These are phyloP conservation scores for Chaetodon trifascialis DNA, from an alignment of 2,113 vertebrate species.

Conservation along the genomic window DNA sequence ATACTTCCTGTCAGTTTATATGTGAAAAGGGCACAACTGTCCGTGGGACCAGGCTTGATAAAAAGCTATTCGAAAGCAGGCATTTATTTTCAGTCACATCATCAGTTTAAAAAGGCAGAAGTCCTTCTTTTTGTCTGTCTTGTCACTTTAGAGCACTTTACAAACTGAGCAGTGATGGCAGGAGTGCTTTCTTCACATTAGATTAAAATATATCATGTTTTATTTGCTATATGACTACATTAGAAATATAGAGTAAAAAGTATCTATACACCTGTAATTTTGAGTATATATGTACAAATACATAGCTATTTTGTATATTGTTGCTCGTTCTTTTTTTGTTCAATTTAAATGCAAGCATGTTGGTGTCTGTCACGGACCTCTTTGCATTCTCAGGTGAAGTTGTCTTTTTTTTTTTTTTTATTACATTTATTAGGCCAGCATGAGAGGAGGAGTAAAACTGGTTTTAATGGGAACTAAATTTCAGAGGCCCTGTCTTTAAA, in stretches of 20 bases:
- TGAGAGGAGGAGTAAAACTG: slow-evolving; percentile 45
- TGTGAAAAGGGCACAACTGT: slow-evolving; percentile 42
- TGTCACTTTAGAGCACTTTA: slow-evolving; percentile 83
- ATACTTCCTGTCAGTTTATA: slow-evolving; percentile 22
- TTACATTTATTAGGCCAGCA: slow-evolving; percentile 40
- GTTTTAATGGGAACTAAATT: slow-evolving; percentile 23
- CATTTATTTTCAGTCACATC: slow-evolving; percentile 42
- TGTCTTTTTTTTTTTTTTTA: slow-evolving; percentile 36
- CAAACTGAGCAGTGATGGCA: slow-evolving; percentile 65
- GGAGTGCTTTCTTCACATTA: slow-evolving; percentile 71
- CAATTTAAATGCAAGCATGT: slow-evolving; percentile 76
- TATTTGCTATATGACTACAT: slow-evolving; percentile 70
- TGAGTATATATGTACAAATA: slow-evolving; percentile 81
- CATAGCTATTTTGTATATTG: slow-evolving; percentile 84
- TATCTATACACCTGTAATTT: slow-evolving; percentile 79
- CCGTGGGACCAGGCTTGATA: slow-evolving; percentile 31
- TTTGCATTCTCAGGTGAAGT: slow-evolving; percentile 82
- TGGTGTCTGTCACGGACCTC: slow-evolving; percentile 76
- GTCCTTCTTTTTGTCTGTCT: slow-evolving; percentile 43
- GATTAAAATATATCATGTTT: slow-evolving; percentile 65
- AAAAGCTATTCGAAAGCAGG: slow-evolving; percentile 27
- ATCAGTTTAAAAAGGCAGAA: slow-evolving; percentile 35
- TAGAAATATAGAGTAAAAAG: slow-evolving; percentile 71
- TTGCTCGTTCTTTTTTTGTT: slow-evolving; percentile 75
- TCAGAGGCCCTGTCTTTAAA: slow-evolving; percentile 26